Evolutionary conservation across 2,113 vertebrate genomes (phyloP).

Genomic region (Pelvicachromis taeniatus): DNA sequence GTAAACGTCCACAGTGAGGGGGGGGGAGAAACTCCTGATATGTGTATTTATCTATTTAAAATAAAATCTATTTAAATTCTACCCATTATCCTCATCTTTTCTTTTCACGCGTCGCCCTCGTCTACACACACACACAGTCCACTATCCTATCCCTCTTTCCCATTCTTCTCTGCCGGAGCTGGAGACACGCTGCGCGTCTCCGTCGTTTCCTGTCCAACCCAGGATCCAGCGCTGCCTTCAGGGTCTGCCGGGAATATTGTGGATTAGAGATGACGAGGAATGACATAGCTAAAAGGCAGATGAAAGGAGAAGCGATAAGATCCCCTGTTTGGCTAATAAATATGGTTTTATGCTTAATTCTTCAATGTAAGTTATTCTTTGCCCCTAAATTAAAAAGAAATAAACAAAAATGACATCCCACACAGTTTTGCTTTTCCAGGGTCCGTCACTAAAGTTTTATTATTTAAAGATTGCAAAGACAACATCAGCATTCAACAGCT

Average conservation of each 20-base stretch:
- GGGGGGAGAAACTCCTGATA: neutral
- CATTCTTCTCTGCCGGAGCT: conserved; percentile 55
- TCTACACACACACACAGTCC: neutral
- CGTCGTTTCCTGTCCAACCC: conserved; percentile 71
- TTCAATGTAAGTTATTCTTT: neutral
- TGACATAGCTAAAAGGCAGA: neutral
- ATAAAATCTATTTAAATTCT: neutral
- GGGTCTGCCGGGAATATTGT: neutral
- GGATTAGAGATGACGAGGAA: fast-evolving
- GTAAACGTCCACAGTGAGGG: neutral
- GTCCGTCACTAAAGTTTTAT: neutral
- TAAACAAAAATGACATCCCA: neutral
- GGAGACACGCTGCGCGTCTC: conserved; percentile 55
- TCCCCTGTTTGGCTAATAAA: neutral
- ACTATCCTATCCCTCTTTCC: conserved; percentile 1
- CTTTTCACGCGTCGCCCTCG: conserved; percentile 16
- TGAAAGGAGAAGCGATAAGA: fast-evolving
- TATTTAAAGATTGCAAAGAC: neutral
- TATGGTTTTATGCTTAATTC: neutral
- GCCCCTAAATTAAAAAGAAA: neutral
- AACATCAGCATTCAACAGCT: neutral
- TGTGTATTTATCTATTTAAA: neutral
- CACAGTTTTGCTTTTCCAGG: neutral
- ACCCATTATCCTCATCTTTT: conserved; percentile 28
- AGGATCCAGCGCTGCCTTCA: conserved; percentile 39